Evolutionary conservation across 2,113 vertebrate genomes (phyloP).

Genomic region (Microcebus ravelobensis): DNA sequence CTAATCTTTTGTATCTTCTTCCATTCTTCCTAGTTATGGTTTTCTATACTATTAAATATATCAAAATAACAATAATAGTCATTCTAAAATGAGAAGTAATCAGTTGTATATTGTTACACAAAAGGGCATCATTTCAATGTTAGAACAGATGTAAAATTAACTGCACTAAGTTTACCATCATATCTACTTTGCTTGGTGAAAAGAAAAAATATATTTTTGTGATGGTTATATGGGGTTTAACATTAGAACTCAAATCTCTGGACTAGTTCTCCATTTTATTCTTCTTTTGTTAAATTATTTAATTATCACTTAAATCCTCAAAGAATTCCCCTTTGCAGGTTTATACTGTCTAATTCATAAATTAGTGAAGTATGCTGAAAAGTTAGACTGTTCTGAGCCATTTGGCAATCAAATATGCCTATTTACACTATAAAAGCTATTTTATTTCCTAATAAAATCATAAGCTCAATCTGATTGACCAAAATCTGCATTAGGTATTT

Average conservation of each 20-base stretch:
- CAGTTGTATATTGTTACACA: neutral
- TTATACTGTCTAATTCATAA: slow-evolving; percentile 21
- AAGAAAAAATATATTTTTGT: neutral
- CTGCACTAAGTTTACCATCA: neutral
- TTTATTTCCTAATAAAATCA: slow-evolving; percentile 49
- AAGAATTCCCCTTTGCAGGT: neutral
- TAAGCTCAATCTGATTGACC: neutral
- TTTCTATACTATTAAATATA: neutral
- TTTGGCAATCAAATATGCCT: slow-evolving; percentile 7
- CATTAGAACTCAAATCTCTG: neutral
- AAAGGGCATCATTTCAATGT: neutral
- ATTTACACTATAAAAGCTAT: neutral
- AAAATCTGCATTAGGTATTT: neutral
- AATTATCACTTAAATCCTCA: neutral
- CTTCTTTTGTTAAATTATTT: neutral
- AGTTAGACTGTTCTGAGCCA: neutral
- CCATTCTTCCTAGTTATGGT: neutral
- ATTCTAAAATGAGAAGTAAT: neutral
- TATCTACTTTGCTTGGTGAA: neutral
- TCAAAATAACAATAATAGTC: neutral
- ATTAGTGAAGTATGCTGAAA: neutral
- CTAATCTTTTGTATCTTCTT: neutral
- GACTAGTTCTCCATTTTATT: neutral
- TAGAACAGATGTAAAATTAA: neutral
- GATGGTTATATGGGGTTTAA: neutral